Evolutionary conservation across 2,113 vertebrate genomes (phyloP), one percentile per base, ranked within the genome.

Genomic region (Anthoscopus minutus): DNA sequence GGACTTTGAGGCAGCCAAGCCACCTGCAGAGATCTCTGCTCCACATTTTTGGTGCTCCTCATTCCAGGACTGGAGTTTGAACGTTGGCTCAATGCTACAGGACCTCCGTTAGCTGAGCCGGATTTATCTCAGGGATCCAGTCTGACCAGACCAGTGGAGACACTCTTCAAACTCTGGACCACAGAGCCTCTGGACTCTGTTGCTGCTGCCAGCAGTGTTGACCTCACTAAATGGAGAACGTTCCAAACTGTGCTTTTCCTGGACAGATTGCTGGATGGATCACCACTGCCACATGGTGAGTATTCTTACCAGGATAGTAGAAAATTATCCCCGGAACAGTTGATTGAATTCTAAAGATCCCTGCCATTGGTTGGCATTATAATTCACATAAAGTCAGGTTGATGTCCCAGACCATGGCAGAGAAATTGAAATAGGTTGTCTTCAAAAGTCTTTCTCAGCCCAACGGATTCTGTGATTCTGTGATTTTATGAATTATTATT

Each of bases 181-280:
- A 54, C 96, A 0, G 96, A 98, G 35, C 93, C 98, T 57, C 98
- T 98, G 20, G 98, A 99, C 81, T 95, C 93, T 37, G 96, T 93
- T 21, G 94, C 96, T 11, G 98, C 99, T 22, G 97, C 97, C 89
- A 98, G 98, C 64, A 92, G 97, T 28, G 89, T 91, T 18, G 98
- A 99, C 98, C 98, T 99, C 69, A 98, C 98, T 16, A 97, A 98
- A 78, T 99, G 99, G 99, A 99, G 97, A 97, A 99, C 99, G 71
- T 99, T 99, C 95, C 99, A 99, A 98, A 99, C 98, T 0, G 99
- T 99, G 18, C 98, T 99, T n/a, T 99, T 99, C 95, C 96, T 99
- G 92, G 99, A 99, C 97, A 98, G 98, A 87, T 98, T 99, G 87
- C 94, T 99, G 93, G 99, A 99, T 71, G 98, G 98, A 65, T 98